Percentiles rank a stretch among this genome's conserved stretches.
These are phyloP conservation scores for Megalops atlanticus DNA, from an alignment of 2,113 vertebrate genomes.

Conservation along the genomic window DNA sequence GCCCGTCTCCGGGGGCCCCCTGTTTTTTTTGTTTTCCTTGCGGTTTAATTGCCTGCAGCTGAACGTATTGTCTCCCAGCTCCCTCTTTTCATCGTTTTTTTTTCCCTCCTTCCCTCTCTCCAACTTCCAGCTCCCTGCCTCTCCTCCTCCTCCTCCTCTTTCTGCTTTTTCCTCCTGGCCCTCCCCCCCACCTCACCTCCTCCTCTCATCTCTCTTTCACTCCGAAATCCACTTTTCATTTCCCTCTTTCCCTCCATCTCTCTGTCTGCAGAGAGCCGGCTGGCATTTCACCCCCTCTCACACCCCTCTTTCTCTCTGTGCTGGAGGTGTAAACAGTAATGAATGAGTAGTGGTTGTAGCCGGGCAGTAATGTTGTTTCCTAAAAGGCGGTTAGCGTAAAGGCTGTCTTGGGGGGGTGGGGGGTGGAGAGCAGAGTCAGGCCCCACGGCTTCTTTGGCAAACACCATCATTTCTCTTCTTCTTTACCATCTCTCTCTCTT, in stretches of 20 bases:
- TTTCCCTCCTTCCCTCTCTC: slow-evolving; percentile 43
- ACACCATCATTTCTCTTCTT: slow-evolving; percentile 17
- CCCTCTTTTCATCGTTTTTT: slow-evolving; percentile 63
- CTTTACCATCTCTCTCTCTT: neutral
- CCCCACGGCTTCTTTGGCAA: slow-evolving; percentile 15
- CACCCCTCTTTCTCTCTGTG: slow-evolving; percentile 9
- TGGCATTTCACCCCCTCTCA: slow-evolving; percentile 19
- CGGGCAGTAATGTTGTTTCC: slow-evolving; percentile 26
- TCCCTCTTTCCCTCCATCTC: slow-evolving; percentile 20
- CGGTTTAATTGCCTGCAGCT: slow-evolving; percentile 76
- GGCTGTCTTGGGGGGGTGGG: slow-evolving; percentile 26
- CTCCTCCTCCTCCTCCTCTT: slow-evolving; percentile 51
- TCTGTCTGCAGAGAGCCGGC: neutral
- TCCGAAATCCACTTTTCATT: slow-evolving; percentile 27
- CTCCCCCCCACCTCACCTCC: slow-evolving; percentile 8
- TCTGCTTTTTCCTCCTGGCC: slow-evolving; percentile 1
- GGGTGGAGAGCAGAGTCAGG: neutral
- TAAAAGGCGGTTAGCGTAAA: slow-evolving; percentile 39
- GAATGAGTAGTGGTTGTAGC: slow-evolving; percentile 26
- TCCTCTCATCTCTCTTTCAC: too few relatives aligned
- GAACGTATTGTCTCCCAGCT: slow-evolving; percentile 67
- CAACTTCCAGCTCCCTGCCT: slow-evolving; percentile 38
- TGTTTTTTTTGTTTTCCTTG: slow-evolving; percentile 55
- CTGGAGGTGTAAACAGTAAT: slow-evolving; percentile 25
- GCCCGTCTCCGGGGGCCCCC: slow-evolving; percentile 63